Evolutionary conservation across 2,797 vertebrate genomes (phyloP), one percentile per base, ranked within the genome.

Genomic region (Macroramphosus scolopax): DNA sequence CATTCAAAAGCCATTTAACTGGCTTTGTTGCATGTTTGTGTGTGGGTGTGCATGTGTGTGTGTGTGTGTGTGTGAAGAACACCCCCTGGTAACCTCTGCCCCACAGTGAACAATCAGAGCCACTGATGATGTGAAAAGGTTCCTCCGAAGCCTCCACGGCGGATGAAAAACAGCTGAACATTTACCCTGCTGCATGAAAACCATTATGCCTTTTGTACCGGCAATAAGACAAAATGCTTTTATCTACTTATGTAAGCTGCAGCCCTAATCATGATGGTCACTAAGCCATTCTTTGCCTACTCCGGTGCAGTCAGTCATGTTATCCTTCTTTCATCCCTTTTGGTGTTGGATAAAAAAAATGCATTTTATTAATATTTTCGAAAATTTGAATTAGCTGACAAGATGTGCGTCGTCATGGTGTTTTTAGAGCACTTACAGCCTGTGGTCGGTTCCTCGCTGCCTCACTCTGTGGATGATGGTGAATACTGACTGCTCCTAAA

Each of bases 1-100:
- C 71, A 64, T 72, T 77, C 57, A 79, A 68, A 78, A 67, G 68
- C 63, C 55, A 75, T 75, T 71, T 75, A 38, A 57, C 37, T 61
- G 46, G 60, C 77, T 71, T 81, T 81, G 54, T 75, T 65, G 43
- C 3, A 9, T 4, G 28, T 34, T 24, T 36, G 57, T 47, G 36
- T 43, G 36, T 44, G 49, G 59, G 58, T 61, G 53, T 34, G 25
- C 26, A 26, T 41, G 15, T 39, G 16, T 55, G 58, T 6, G 32
- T 32, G 40, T 37, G 33, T 45, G 37, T 31, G 39, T 48, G 25
- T 38, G 50, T 37, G 36, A 6, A 15, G 44, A 52, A 43, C 45
- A 32, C 52, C 30, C 42, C 44, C 12, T 22, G 15, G 29, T 52
- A 66, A 51, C 51, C 47, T 57, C 58, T 57, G 39, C 64, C 30